Evolutionary conservation across 2,888 invertebrate genomes (phyloP).

Genomic region (Andrena praecox): DNA sequence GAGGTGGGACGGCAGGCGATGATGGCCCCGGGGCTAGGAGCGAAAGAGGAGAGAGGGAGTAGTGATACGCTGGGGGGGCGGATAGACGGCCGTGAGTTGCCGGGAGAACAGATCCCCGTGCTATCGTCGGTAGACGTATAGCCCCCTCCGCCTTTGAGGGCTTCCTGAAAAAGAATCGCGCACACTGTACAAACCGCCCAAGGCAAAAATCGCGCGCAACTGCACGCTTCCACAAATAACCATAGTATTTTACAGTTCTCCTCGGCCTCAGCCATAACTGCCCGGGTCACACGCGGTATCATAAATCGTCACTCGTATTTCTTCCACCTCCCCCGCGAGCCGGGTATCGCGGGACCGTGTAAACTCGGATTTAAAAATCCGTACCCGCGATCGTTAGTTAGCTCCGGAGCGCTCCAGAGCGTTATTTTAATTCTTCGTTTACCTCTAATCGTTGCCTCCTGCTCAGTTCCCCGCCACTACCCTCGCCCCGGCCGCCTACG

Average conservation of each 20-base stretch:
- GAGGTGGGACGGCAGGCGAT: conserved; percentile 28
- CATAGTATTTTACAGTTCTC: conserved; percentile 55
- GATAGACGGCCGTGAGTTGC: conserved; percentile 45
- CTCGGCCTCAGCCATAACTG: conserved; percentile 54
- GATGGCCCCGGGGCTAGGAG: conserved; percentile 37
- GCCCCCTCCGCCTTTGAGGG: conserved; percentile 56
- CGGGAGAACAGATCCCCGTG: conserved; percentile 58
- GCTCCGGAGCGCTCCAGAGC: not conserved
- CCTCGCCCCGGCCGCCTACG: conserved; percentile 2
- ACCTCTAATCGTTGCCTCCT: not conserved
- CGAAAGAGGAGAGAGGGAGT: conserved; percentile 36
- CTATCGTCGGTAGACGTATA: conserved; percentile 56
- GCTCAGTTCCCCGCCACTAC: not conserved
- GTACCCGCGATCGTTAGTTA: conserved; percentile 25
- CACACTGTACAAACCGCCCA: conserved; percentile 9
- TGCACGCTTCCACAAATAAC: conserved; percentile 58
- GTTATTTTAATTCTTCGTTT: conserved; percentile 20
- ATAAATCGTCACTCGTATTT: conserved; percentile 49
- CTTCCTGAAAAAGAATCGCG: conserved; percentile 62
- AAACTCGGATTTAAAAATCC: conserved; percentile 44
- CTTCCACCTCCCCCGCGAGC: not conserved
- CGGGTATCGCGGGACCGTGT: conserved; percentile 37
- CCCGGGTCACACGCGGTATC: conserved; percentile 43
- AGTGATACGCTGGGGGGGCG: conserved; percentile 45
- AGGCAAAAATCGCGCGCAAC: conserved; percentile 46